These are phyloP conservation scores for Lathamus discolor DNA, from an alignment of 2,113 vertebrate species.

Conservation along the genomic window DNA sequence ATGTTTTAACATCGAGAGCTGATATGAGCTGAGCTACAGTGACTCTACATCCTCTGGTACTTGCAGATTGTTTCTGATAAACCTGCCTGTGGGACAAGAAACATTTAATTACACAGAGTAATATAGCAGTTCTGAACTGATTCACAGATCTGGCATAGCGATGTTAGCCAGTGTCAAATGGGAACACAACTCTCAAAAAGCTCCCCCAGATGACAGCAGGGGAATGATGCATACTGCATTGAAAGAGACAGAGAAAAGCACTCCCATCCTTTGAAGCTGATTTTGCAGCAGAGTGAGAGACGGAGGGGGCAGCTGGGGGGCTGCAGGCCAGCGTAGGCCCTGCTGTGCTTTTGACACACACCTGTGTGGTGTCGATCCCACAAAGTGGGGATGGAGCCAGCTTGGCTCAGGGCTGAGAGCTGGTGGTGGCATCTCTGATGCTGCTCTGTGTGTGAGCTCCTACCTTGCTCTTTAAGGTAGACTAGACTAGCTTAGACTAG, in stretches of 20 bases:
- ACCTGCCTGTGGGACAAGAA: background rate
- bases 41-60: background rate
- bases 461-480: background rate
- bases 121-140: background rate
- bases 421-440: background rate
- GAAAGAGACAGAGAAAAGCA: background rate
- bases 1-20: background rate
- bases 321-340: background rate
- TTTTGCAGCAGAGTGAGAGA: background rate
- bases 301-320: rapidly evolving
- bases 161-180: background rate
- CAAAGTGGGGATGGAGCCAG: background rate
- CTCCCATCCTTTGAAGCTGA: background rate
- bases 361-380: rapidly evolving
- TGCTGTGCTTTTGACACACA: rapidly evolving
- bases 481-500: background rate
- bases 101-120: background rate
- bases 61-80: background rate
- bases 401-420: background rate
- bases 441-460: rapidly evolving
- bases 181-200: background rate
- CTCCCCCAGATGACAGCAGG: background rate
- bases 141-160: background rate
- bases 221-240: background rate
- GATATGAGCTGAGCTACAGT: background rate